Evolutionary conservation across 2,888 invertebrate species (phyloP).

Genomic region (Adela reaumurella): DNA sequence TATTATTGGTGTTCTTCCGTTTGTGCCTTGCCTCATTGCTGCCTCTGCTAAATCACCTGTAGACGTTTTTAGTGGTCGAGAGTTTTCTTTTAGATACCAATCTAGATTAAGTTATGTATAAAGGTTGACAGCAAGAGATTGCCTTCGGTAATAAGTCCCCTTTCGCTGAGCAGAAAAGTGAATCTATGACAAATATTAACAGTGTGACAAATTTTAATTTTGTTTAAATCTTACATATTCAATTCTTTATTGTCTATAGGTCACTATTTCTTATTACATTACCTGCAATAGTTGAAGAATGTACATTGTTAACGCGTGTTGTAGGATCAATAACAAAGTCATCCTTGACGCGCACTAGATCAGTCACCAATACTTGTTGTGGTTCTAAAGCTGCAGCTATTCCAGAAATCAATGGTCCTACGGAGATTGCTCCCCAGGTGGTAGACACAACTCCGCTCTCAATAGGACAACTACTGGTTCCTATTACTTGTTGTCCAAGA

Average conservation of each 20-base stretch:
- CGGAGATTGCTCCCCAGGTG: conserved; percentile 58
- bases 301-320: conserved; percentile 51
- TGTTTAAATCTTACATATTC: no score
- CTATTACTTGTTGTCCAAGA: conserved; percentile 11
- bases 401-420: conserved; percentile 58
- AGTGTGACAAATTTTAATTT: no score
- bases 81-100: not conserved
- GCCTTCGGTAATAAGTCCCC: no score
- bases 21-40: conserved; percentile 52
- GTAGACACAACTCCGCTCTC: conserved; percentile 63
- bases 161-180: no score
- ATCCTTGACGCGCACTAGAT: conserved; percentile 18
- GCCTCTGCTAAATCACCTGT: conserved; percentile 64
- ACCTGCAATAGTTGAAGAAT: conserved; percentile 62
- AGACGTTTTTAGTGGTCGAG: no score
- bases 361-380: conserved; percentile 38
- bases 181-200: no score
- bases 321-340: conserved; percentile 13
- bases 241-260: no score
- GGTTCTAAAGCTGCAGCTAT: conserved; percentile 60
- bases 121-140: no score
- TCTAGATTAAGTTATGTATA: no score
- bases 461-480: conserved; percentile 55
- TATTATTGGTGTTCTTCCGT: conserved; percentile 19
- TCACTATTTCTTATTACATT: no score